Evolutionary conservation across 2,888 invertebrate genomes (phyloP).

Genomic region (Mantis religiosa): DNA sequence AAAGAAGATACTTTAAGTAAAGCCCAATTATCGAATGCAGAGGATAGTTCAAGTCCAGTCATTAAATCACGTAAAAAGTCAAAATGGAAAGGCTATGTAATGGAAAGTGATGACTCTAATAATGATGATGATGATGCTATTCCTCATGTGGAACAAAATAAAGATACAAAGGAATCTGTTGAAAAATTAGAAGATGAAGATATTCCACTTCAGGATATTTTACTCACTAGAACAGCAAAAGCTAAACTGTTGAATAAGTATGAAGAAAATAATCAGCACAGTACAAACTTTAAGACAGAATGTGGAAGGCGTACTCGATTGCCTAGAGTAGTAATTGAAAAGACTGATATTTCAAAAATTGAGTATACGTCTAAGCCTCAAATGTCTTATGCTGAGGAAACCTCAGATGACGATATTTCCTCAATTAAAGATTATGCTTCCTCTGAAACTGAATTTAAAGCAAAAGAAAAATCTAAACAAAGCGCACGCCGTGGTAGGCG

Average conservation of each 20-base stretch:
- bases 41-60: neutral
- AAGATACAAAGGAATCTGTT: neutral
- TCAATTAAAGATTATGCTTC: neutral
- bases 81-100: neutral
- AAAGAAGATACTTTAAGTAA: neutral
- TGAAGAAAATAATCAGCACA: neutral
- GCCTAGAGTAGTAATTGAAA: slow-evolving; percentile 22
- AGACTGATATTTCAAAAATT: slow-evolving; percentile 18
- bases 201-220: neutral
- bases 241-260: neutral
- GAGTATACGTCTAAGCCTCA: neutral
- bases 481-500: neutral
- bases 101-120: slow-evolving; percentile 2
- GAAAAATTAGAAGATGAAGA: neutral
- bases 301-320: neutral
- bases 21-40: neutral
- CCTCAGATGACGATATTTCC: neutral
- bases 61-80: neutral
- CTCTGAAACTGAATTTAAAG: neutral
- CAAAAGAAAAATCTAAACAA: neutral
- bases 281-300: neutral
- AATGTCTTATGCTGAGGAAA: neutral
- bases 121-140: neutral
- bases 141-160: neutral
- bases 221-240: neutral